These are phyloP conservation scores for Strigamia crassipes DNA, from an alignment of 2,888 invertebrate species.

Conservation along the genomic window DNA sequence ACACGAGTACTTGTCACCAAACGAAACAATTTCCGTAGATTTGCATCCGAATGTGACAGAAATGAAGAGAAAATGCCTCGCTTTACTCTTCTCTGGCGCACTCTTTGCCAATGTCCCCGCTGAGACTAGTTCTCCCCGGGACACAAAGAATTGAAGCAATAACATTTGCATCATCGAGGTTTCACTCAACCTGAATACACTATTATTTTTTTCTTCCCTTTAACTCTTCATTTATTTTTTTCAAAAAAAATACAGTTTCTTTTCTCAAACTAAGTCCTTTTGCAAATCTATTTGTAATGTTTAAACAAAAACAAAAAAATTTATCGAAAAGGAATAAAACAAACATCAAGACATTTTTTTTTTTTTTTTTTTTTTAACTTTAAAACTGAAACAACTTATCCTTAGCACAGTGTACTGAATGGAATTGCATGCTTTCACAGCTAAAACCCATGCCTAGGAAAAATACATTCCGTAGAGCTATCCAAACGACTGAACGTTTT, in stretches of 20 bases:
- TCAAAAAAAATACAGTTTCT: neutral
- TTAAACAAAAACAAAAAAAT: neutral
- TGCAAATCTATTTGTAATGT: neutral
- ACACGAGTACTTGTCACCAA: conserved; percentile 28
- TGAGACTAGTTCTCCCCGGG: conserved; percentile 25
- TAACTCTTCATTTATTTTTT: neutral
- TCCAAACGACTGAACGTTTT: conserved; percentile 26
- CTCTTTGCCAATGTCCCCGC: conserved; percentile 25
- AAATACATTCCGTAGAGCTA: conserved; percentile 11
- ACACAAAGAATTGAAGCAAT: conserved; percentile 35
- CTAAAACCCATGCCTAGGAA: conserved; percentile 23
- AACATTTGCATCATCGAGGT: conserved; percentile 42
- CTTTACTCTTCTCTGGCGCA: conserved; percentile 21
- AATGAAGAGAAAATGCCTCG: conserved; percentile 32
- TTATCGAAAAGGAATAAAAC: neutral
- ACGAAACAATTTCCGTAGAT: conserved; percentile 40
- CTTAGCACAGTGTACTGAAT: neutral
- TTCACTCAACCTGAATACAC: conserved; percentile 20
- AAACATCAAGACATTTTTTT: neutral
- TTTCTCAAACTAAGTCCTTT: neutral
- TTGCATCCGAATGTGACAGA: conserved; percentile 42
- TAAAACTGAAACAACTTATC: neutral
- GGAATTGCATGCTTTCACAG: conserved; percentile 14
- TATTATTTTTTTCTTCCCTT: neutral
- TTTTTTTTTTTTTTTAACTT: neutral